A percentile compares a stretch with the other conserved stretches of the same genome.
phyloP scores from a whole-genome alignment of 2,797 vertebrate species.

The Ara ararauna region DNA sequence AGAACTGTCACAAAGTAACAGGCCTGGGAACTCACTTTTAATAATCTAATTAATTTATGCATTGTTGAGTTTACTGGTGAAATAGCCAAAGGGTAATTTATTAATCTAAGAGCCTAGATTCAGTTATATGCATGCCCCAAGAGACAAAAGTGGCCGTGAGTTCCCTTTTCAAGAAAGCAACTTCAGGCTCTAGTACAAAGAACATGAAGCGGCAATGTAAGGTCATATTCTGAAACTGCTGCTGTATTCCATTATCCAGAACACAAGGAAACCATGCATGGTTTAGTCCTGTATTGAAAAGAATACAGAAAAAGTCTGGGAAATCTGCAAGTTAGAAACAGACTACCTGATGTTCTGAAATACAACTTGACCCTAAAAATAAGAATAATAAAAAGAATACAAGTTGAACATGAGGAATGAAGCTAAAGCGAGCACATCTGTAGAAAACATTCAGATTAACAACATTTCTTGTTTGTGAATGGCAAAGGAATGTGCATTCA shows the following conservation, averaged over 20 bases:
- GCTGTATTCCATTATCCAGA: not conserved
- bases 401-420: not conserved
- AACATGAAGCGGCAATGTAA: not conserved
- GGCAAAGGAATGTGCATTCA: not conserved
- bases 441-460: not conserved
- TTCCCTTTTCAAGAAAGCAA: not conserved
- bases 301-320: not conserved
- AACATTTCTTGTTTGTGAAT: not conserved
- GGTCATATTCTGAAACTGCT: not conserved
- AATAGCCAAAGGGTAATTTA: slow-evolving; percentile 48
- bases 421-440: not conserved
- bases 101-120: slow-evolving; percentile 50
- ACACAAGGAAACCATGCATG: not conserved
- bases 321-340: not conserved
- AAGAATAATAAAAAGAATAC: not conserved
- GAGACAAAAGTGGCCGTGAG: not conserved
- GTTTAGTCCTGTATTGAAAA: not conserved
- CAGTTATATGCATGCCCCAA: not conserved
- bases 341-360: not conserved
- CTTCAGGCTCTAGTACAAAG: not conserved
- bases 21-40: slow-evolving; percentile 28
- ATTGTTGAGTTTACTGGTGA: slow-evolving; percentile 34
- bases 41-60: slow-evolving; percentile 67
- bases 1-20: slow-evolving; percentile 45
- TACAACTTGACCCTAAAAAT: not conserved